Conservation (phyloP, 2,797 vertebrate genomes). For the Euthynnus affinis region DNA sequence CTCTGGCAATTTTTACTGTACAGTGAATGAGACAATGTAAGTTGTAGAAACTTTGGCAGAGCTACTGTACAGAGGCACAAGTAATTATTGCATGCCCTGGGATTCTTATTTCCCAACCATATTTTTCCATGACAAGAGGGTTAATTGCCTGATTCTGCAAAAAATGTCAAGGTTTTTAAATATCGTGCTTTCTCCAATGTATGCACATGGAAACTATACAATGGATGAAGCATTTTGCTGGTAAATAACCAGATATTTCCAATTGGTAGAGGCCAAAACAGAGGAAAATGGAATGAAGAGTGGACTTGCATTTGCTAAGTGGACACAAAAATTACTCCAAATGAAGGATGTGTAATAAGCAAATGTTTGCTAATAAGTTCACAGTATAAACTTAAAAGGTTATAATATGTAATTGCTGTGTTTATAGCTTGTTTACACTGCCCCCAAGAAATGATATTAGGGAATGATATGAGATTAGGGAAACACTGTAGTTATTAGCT, state of each 20-base stretch:
- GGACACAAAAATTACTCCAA: no score
- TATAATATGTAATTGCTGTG: no score
- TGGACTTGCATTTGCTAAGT: no score
- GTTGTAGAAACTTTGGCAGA: background rate
- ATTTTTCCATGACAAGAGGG: background rate
- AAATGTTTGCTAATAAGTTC: no score
- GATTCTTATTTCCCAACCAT: background rate
- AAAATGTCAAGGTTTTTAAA: background rate
- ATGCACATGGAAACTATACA: no score
- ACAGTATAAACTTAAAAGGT: no score
- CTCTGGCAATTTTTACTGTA: constrained; percentile 1
- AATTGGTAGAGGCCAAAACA: background rate
- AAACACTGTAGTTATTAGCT: background rate
- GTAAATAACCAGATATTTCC: background rate
- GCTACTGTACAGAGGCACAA: constrained; percentile 16
- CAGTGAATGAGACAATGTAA: background rate
- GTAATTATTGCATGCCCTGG: constrained; percentile 16
- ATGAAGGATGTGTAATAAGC: no score
- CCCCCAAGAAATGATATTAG: no score
- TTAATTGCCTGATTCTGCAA: background rate
- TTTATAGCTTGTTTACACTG: no score
- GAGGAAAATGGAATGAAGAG: background rate
- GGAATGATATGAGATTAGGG: no score
- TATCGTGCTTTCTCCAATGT: background rate
- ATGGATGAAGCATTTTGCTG: background rate